Evolutionary conservation across 2,888 invertebrate genomes (phyloP).

Genomic region (Homarus gammarus): DNA sequence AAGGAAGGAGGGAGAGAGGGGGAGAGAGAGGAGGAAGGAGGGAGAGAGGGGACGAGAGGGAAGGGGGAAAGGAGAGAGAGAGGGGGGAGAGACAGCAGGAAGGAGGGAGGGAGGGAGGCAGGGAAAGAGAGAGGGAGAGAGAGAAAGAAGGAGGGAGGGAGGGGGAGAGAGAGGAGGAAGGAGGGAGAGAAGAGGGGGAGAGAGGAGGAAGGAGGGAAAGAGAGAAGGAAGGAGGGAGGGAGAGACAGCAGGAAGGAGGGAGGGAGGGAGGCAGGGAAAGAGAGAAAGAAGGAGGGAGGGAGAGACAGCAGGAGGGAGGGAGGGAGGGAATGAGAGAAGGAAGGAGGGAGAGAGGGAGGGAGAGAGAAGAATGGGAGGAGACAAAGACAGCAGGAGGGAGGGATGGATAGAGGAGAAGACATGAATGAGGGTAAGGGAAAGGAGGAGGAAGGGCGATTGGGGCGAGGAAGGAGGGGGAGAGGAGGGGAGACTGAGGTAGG

Average conservation of each 20-base stretch:
- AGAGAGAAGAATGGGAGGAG: too few relatives aligned
- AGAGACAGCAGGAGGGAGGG: constrained; percentile 22
- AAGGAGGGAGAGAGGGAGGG: too few relatives aligned
- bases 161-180: not conserved
- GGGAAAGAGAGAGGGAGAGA: not conserved
- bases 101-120: too few relatives aligned
- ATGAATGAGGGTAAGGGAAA: too few relatives aligned
- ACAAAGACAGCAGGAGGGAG: too few relatives aligned
- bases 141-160: not conserved
- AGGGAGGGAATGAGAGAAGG: too few relatives aligned
- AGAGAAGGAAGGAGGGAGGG: not conserved
- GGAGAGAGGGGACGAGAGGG: not conserved
- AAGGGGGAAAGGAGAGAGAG: not conserved
- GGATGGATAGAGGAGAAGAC: too few relatives aligned
- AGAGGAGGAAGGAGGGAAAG: too few relatives aligned
- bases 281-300: not conserved
- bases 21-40: not conserved
- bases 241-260: not conserved
- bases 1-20: not conserved
- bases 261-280: not conserved
- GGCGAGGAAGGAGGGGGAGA: too few relatives aligned
- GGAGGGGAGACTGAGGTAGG: too few relatives aligned
- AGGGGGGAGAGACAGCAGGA: constrained; percentile 11
- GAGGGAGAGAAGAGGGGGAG: not conserved
- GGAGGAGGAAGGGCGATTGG: too few relatives aligned